phyloP scores from a whole-genome alignment of 2,888 invertebrate species.

The Cyaniris semiargus region DNA sequence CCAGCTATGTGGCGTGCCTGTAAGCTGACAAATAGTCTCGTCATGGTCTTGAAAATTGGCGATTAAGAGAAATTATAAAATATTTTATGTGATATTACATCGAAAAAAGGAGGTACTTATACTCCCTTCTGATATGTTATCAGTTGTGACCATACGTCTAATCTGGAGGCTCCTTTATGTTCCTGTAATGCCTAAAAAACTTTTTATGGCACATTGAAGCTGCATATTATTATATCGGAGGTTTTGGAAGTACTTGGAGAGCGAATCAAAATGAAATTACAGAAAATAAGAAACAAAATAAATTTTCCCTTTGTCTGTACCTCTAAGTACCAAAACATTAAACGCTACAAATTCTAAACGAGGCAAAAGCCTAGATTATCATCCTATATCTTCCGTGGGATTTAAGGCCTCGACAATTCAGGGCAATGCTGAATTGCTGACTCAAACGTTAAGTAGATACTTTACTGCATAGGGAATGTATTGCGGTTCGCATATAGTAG shows the following conservation, averaged over 20 bases:
- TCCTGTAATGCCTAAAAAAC: no score
- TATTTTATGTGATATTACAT: no score
- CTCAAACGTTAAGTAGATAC: constrained; percentile 33
- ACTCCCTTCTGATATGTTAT: no score
- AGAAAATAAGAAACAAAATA: neutral
- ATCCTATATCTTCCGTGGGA: constrained; percentile 15
- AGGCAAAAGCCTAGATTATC: constrained; percentile 11
- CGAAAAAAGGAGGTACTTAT: no score
- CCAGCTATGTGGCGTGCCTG: no score
- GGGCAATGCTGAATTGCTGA: constrained; percentile 29
- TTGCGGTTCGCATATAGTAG: constrained; percentile 31
- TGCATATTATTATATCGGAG: neutral
- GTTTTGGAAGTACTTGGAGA: neutral
- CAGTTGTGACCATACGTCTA: no score
- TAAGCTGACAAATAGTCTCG: no score
- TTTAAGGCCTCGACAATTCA: constrained; percentile 26
- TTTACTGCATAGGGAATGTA: constrained; percentile 35
- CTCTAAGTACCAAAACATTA: constrained; percentile 1
- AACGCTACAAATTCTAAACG: neutral
- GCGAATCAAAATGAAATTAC: neutral
- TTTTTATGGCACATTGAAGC: no score
- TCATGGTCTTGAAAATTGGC: no score
- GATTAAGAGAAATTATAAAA: no score
- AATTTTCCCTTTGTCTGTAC: neutral
- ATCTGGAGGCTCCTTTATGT: no score